These are phyloP conservation scores for Sebastes matsubarae DNA, from an alignment of 2,797 vertebrate species.

Conservation along the genomic window DNA sequence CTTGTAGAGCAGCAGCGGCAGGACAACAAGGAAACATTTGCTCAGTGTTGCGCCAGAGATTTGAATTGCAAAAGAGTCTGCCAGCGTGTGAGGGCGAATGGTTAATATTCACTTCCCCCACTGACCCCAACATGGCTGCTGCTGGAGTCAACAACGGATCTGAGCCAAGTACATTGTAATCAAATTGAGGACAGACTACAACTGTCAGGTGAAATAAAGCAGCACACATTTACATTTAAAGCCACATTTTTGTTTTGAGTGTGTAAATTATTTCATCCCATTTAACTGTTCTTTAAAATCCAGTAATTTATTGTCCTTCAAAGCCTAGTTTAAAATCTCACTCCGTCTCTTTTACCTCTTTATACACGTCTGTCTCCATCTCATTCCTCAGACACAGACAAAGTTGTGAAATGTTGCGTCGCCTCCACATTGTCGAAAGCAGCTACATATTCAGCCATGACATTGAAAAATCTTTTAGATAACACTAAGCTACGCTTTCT, in stretches of 20 bases:
- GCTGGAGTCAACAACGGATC: constrained; percentile 12
- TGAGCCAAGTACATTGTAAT: neutral
- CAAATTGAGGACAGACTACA: neutral
- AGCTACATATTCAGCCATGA: too few species aligned
- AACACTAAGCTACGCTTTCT: too few species aligned
- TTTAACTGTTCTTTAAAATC: neutral
- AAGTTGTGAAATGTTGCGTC: neutral
- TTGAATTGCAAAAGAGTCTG: constrained; percentile 76
- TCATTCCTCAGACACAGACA: constrained; percentile 18
- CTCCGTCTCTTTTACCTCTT: neutral
- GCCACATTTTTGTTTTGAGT: too few species aligned
- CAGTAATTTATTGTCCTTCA: neutral
- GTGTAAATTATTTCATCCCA: neutral
- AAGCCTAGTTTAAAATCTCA: neutral
- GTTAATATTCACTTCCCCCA: constrained; percentile 30
- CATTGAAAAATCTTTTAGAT: too few species aligned
- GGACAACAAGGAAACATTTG: constrained; percentile 68
- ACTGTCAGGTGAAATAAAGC: constrained; percentile 20
- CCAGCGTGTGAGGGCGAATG: constrained; percentile 31
- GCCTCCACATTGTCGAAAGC: too few species aligned
- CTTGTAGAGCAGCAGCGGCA: constrained; percentile 29
- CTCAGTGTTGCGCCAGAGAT: constrained; percentile 60
- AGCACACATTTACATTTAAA: neutral
- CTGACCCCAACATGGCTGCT: constrained; percentile 29
- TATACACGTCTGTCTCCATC: constrained; percentile 11